Evolutionary conservation across 1,140 invertebrate genomes (phyloP).

Genomic region (Drosophila sulfurigaster): DNA sequence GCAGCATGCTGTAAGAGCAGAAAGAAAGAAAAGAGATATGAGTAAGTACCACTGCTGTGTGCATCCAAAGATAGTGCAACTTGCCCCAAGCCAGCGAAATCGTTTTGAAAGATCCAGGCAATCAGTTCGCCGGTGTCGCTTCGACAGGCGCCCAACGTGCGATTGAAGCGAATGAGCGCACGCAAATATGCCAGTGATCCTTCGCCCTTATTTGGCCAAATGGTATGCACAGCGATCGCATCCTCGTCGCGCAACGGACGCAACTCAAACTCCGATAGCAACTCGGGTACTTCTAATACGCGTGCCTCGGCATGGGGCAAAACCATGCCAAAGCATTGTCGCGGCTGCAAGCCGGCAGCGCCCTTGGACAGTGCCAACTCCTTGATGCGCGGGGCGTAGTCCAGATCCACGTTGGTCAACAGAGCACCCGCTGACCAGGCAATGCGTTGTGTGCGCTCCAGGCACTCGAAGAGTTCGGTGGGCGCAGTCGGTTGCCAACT

Average conservation of each 20-base stretch:
- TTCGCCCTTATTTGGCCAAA: slow-evolving; percentile 76
- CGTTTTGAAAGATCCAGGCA: slow-evolving; percentile 80
- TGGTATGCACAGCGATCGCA: slow-evolving; percentile 56
- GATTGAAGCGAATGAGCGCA: slow-evolving; percentile 62
- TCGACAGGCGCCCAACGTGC: slow-evolving; percentile 60
- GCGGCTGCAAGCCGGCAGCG: slow-evolving; percentile 45
- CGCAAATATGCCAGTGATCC: slow-evolving; percentile 68
- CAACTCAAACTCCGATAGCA: slow-evolving; percentile 64
- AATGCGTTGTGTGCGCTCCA: slow-evolving; percentile 64
- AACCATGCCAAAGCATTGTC: slow-evolving; percentile 64
- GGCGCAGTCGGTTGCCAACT: slow-evolving; percentile 60
- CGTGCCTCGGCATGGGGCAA: slow-evolving; percentile 40
- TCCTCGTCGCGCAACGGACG: slow-evolving; percentile 49
- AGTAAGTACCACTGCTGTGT: too few relatives aligned
- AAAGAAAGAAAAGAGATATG: neutral
- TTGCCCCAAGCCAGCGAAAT: slow-evolving; percentile 72
- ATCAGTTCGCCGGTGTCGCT: slow-evolving; percentile 62
- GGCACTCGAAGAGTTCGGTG: slow-evolving; percentile 62
- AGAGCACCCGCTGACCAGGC: slow-evolving; percentile 69
- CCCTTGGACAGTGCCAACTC: slow-evolving; percentile 42
- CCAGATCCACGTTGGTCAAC: slow-evolving; percentile 67
- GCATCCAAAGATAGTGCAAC: slow-evolving; percentile 5
- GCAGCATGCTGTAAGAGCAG: slow-evolving; percentile 58
- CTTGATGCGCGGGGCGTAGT: slow-evolving; percentile 52
- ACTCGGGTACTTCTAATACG: slow-evolving; percentile 37